Base-by-base conservation (phyloP, 2,797 vertebrate genomes). In the Dermochelys coriacea region DNA sequence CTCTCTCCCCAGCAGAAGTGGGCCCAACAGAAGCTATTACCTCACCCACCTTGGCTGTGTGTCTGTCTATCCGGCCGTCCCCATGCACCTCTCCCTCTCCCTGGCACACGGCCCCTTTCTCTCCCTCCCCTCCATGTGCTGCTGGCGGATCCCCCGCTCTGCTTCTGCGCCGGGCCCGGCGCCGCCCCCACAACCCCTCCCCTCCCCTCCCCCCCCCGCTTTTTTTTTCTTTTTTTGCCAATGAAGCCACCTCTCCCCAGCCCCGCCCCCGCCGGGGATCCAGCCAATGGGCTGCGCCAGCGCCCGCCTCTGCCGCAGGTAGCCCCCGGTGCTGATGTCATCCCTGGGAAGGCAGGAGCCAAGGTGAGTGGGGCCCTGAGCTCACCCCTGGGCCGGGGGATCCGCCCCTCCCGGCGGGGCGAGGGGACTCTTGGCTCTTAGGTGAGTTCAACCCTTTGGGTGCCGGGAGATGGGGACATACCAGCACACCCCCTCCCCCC, bases 321-420 rank as follows among this genome's bases (percentile, higher is more conserved):
- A 90, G 88, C 80, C 88, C 82, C 61, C 61, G 86, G 82, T 78
- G 80, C 78, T 93, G 91, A 93, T 82, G 87, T 93, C 91, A 93
- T 92, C 82, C 78, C 29, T 54, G n/a, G 82, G 86, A 64, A 88
- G 80, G 91, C 86, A 27, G 77, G 77, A 81, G 82, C 71, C 86
- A 92, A 88, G 86, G 91, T 85, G 91, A 92, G 88, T 8, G 64
- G n/a, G n/a, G 64, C 64, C 31, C 64, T 68, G 64, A 68, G 64
- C 64, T 68, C 64, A 68, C 68, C 64, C n/a, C 64, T 37, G 61
- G 64, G 59, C 59, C 59, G 59, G 55, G 25, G 55, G 29, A 29
- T 31, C 57, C 57, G 57, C 57, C 57, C 57, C 57, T 59, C 34
- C 34, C 29, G 57, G 3, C 12, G 12, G 6, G 57, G 12, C 12